Evolutionary conservation across 2,113 vertebrate species (phyloP), one percentile per base, ranked within the genome.

Genomic region (Coturnix japonica): DNA sequence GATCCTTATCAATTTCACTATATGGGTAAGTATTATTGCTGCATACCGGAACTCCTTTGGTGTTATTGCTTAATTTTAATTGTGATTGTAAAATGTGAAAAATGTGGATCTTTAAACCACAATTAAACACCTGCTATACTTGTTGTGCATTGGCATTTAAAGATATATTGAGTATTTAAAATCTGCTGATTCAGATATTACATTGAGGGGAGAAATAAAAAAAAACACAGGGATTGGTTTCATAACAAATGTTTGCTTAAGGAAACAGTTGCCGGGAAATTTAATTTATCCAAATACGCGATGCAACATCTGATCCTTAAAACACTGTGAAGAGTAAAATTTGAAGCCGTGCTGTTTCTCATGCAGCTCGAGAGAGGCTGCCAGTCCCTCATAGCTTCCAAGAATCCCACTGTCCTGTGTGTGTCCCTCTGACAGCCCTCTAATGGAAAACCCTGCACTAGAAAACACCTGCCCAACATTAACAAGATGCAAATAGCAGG

Each of bases 31-130:
- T 97, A 97, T 98, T 98, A 98, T 98, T 97, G 98, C 97, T 97
- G 97, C 97, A 96, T 98, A 98, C 97, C 96, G 97, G 97, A 97
- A 97, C 98, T 98, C 98, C 98, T 97, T 97, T 98, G 98, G 98
- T 98, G 97, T 98, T 98, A 98, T 98, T 98, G 98, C 98, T 98
- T 98, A 98, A 98, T 98, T 98, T 98, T 98, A 98, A 98, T 98
- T 98, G 97, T 97, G 98, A 98, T 98, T 98, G 97, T 98, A 98
- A 98, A 97, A 98, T 98, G 97, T 97, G 98, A 98, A 98, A 97
- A 98, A 98, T 98, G 97, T 97, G 97, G 96, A 97, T 98, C 98
- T 98, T 98, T 98, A 98, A 98, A 98, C 97, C 97, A 98, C 98
- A 98, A 98, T 98, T 98, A 98, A 98, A 98, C 98, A 98, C 98